These are phyloP conservation scores for Hemibagrus guttatus DNA, from an alignment of 2,797 vertebrate species.

Conservation along the genomic window DNA sequence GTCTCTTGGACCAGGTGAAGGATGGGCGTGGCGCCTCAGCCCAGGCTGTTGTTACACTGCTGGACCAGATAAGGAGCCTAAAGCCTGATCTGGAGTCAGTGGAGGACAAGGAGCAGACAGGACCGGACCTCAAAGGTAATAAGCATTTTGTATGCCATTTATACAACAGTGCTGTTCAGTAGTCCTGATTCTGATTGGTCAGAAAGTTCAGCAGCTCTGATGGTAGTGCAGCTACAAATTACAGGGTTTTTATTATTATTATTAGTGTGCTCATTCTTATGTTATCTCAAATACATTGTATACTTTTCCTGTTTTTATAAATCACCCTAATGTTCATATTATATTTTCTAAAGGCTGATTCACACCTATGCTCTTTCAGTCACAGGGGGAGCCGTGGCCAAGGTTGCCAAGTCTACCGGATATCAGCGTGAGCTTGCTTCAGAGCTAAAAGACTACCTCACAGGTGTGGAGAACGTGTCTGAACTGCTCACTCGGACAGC, in stretches of 20 bases:
- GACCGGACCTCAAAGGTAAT: conserved; percentile 21
- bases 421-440: conserved; percentile 65
- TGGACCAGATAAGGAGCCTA: conserved; percentile 63
- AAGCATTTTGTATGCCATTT: background rate
- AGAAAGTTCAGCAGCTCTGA: background rate
- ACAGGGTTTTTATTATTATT: background rate
- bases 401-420: conserved; percentile 59
- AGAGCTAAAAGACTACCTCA: conserved; percentile 71
- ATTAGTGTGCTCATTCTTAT: background rate
- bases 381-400: background rate
- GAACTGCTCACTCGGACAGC: conserved; percentile 76
- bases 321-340: background rate
- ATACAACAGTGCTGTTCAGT: background rate
- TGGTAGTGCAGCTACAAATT: background rate
- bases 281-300: background rate
- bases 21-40: conserved; percentile 54
- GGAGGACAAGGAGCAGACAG: conserved; percentile 7
- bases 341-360: background rate
- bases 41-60: conserved; percentile 59
- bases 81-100: conserved; percentile 57
- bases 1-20: conserved; percentile 64
- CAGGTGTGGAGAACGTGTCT: conserved; percentile 69
- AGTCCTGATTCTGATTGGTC: background rate
- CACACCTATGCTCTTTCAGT: background rate
- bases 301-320: background rate